Conservation (phyloP, 2,113 vertebrate species). For the Pelvicachromis taeniatus region DNA sequence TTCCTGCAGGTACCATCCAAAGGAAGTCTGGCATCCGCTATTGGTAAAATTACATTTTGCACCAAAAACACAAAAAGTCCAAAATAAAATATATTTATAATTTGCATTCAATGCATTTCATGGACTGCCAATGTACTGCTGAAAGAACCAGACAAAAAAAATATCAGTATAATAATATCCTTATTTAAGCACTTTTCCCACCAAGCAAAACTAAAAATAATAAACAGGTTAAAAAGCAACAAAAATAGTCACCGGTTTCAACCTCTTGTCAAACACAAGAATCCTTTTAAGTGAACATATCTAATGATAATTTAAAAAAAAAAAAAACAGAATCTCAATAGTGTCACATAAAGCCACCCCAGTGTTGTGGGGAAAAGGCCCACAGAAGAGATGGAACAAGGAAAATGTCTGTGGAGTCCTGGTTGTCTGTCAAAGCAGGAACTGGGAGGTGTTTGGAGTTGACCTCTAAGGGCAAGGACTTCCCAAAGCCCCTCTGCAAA, state of each 20-base stretch:
- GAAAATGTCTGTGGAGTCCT: conserved; percentile 64
- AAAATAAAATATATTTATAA: neutral
- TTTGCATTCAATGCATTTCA: neutral
- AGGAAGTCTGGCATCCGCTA: conserved; percentile 70
- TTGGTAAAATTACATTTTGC: conserved; percentile 57
- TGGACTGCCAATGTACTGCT: neutral
- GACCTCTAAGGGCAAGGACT: conserved; percentile 74
- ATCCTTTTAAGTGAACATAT: neutral
- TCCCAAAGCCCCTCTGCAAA: conserved; percentile 74
- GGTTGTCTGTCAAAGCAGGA: conserved; percentile 78
- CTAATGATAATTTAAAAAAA: neutral
- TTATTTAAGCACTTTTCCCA: neutral
- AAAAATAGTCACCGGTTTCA: neutral
- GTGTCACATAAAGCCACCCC: conserved; percentile 14
- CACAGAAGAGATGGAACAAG: conserved; percentile 65
- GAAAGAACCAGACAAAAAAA: neutral
- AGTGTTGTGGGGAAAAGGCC: conserved; percentile 20
- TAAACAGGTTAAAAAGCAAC: neutral
- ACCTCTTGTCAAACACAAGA: neutral
- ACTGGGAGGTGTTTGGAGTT: conserved; percentile 69
- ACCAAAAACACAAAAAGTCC: conserved; percentile 46
- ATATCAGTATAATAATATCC: neutral
- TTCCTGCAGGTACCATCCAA: conserved; percentile 71
- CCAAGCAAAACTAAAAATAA: neutral
- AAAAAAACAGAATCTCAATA: neutral